Base-by-base conservation (phyloP, 2,113 vertebrate genomes). In the Poeciliopsis prolifica region DNA sequence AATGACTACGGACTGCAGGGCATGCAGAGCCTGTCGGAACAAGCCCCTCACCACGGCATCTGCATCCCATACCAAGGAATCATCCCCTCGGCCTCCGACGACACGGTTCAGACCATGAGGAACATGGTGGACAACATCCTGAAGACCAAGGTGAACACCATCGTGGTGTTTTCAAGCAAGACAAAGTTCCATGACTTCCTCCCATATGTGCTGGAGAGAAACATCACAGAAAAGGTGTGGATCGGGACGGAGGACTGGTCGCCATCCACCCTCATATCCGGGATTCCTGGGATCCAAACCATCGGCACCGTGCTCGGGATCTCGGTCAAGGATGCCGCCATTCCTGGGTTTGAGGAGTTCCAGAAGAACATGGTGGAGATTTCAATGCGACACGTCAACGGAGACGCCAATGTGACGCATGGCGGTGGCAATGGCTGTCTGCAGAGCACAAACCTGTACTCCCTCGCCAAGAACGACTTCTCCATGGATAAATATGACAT, bases 221-320 rank as follows among this genome's bases (percentile, higher is more conserved):
- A 96, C n/a, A 19, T 96, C 68, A 93, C 90, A 0, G 88, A 75
- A 2, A 87, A 91, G 9, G 94, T 96, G 74, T 97, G 96, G 96
- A 91, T 97, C 0, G 95, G 95, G 4, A 91, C 95, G 0, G 95
- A 97, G 89, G 95, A 96, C 79, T 96, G 95, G 95, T 92, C 96
- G 0, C 79, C 87, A 0, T 88, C 95, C 6, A 91, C 85, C 0
- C 58, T 72, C 3, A 83, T 96, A 72, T 92, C 95, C 33, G 54
- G 26, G 3, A 76, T 96, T 13, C 65, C 88, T 0, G 85, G 91
- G 22, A 91, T 96, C 70, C 80, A 72, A 19, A 91, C 61, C 4
- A 86, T 94, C 0, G 96, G 96, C 62, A 95, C 94, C 4, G 92
- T 97, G 61, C 58, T 97, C 0, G 96, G 96, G 0, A 19, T 97